Percentiles rank a stretch among this genome's conserved stretches.
These are phyloP conservation scores for Melanchra persicariae DNA, from an alignment of 2,888 invertebrate species.

Conservation along the genomic window DNA sequence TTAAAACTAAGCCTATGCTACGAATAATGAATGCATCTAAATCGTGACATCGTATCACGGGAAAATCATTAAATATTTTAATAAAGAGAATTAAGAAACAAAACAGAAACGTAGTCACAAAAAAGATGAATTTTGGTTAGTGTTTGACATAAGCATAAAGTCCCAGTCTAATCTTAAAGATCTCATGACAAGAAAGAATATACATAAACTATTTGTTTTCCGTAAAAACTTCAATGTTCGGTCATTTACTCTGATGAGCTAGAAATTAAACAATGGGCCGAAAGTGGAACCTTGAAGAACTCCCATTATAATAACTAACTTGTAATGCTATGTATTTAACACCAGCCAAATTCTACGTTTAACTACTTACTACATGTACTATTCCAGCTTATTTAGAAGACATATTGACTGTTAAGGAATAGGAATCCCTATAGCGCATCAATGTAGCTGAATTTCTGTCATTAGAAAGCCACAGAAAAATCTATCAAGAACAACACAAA, in stretches of 20 bases:
- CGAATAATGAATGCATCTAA: slow-evolving; percentile 4
- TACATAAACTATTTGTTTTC: slow-evolving; percentile 1
- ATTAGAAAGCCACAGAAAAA: slow-evolving; percentile 15
- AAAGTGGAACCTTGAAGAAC: slow-evolving; percentile 65
- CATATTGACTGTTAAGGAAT: not conserved
- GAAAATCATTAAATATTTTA: not conserved
- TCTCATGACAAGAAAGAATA: not conserved
- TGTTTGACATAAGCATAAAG: not conserved
- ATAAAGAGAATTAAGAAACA: not conserved
- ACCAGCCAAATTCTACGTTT: slow-evolving; percentile 4
- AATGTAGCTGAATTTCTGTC: no score
- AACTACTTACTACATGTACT: not conserved
- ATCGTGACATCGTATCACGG: slow-evolving; percentile 18
- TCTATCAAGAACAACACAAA: not conserved
- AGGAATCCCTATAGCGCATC: not conserved
- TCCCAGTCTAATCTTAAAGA: not conserved
- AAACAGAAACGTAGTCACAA: not conserved
- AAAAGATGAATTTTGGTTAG: not conserved
- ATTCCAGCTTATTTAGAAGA: not conserved
- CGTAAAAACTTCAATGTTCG: slow-evolving; percentile 29
- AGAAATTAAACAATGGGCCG: slow-evolving; percentile 62
- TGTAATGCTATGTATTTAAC: not conserved
- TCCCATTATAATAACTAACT: slow-evolving; percentile 49
- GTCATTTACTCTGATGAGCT: slow-evolving; percentile 57
- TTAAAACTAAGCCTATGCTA: slow-evolving; percentile 13